These are phyloP conservation scores for Anodontia alba DNA, from an alignment of 2,888 invertebrate species.

Conservation along the genomic window DNA sequence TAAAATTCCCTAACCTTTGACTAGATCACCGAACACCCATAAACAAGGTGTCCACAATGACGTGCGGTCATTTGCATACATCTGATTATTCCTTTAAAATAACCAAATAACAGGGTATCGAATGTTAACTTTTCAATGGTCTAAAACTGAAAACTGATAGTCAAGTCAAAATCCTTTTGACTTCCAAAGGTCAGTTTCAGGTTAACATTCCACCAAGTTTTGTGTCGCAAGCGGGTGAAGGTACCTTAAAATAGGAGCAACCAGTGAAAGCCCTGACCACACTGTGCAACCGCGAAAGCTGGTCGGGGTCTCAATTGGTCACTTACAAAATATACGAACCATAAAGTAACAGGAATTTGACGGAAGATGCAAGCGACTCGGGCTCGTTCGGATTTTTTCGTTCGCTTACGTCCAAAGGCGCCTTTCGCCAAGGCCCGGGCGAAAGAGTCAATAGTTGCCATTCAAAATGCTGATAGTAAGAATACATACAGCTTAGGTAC, in stretches of 20 bases:
- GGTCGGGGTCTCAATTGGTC: too few relatives aligned
- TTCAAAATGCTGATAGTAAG: background rate
- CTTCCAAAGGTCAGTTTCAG: slow-evolving; percentile 1
- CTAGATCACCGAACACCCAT: background rate
- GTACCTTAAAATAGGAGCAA: too few relatives aligned
- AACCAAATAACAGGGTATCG: background rate
- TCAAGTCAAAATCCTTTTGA: background rate
- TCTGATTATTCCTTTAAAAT: slow-evolving; percentile 9
- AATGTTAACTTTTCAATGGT: background rate
- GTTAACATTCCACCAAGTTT: background rate
- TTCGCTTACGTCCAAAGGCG: too few relatives aligned
- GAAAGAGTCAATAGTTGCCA: background rate
- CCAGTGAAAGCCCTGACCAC: too few relatives aligned
- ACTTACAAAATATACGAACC: too few relatives aligned
- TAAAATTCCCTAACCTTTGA: slow-evolving; percentile 9
- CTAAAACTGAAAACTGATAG: slow-evolving; percentile 10
- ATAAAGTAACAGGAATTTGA: too few relatives aligned
- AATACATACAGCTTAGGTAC: background rate
- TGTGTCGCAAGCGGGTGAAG: too few relatives aligned
- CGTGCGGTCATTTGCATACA: slow-evolving; percentile 19
- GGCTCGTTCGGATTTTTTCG: too few relatives aligned
- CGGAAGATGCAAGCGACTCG: too few relatives aligned
- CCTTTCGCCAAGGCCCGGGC: too few relatives aligned
- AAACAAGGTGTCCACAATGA: slow-evolving; percentile 18
- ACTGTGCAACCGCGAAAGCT: too few relatives aligned